These are phyloP conservation scores for Myiagra hebetior DNA, from an alignment of 2,113 vertebrate genomes.

Conservation along the genomic window DNA sequence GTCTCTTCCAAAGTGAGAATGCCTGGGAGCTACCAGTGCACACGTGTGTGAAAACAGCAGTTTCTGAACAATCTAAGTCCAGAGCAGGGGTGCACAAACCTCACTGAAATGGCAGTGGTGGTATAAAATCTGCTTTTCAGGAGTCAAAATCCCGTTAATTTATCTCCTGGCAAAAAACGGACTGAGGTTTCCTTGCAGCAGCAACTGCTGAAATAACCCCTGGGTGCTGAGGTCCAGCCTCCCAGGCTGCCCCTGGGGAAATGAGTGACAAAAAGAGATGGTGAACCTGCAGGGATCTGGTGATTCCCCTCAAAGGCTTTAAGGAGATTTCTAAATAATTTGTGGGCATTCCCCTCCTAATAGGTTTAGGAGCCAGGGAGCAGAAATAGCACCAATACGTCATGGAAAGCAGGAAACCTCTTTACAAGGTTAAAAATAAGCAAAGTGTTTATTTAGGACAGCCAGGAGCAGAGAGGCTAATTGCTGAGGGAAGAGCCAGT, in stretches of 20 bases:
- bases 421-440: constrained; percentile 48
- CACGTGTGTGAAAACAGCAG: fast-evolving
- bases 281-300: not conserved
- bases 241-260: not conserved
- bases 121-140: not conserved
- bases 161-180: no score
- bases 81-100: not conserved
- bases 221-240: not conserved
- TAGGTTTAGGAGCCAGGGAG: not conserved
- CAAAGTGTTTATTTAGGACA: not conserved
- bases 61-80: fast-evolving
- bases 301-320: not conserved
- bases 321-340: not conserved
- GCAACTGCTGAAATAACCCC: not conserved
- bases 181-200: fast-evolving
- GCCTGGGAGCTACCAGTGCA: not conserved
- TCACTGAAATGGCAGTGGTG: not conserved
- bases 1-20: not conserved
- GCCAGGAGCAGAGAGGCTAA: not conserved
- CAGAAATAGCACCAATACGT: constrained; percentile 8
- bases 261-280: not conserved
- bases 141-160: not conserved
- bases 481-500: constrained; percentile 16
- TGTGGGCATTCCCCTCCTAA: not conserved
- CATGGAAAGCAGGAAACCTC: constrained; percentile 50